These are phyloP conservation scores for Pemphigus obesinymphae DNA, from an alignment of 1,140 invertebrate species.

Conservation along the genomic window DNA sequence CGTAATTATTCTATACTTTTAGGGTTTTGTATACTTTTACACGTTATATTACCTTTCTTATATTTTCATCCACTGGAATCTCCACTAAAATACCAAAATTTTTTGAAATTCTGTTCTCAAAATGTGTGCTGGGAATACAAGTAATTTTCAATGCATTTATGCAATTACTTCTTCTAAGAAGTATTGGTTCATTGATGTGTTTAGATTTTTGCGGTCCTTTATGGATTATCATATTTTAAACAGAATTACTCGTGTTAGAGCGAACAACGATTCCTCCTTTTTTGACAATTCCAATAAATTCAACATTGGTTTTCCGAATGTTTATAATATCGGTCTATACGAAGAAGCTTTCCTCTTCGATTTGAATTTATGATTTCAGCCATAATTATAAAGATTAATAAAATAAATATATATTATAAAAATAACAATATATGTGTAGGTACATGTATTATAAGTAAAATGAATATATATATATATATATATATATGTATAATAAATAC, in stretches of 20 bases:
- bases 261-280: neutral
- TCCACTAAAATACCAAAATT: neutral
- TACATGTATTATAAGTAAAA: no score
- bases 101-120: neutral
- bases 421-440: no score
- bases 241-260: neutral
- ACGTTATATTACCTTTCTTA: neutral
- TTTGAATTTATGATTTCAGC: neutral
- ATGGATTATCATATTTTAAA: neutral
- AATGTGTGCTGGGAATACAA: neutral
- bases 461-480: no score
- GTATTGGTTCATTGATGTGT: neutral
- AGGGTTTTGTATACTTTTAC: neutral
- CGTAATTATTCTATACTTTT: neutral
- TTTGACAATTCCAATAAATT: neutral
- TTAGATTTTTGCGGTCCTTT: neutral
- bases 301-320: neutral
- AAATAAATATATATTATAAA: no score
- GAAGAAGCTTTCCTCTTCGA: neutral
- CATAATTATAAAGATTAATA: neutral
- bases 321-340: neutral
- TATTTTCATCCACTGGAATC: neutral
- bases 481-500: no score
- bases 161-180: neutral
- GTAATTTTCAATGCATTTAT: no score